Percentiles rank a stretch among this genome's conserved stretches.
Evolutionary conservation across 2,113 vertebrate genomes (phyloP).

Genomic region (Istiophorus platypterus): DNA sequence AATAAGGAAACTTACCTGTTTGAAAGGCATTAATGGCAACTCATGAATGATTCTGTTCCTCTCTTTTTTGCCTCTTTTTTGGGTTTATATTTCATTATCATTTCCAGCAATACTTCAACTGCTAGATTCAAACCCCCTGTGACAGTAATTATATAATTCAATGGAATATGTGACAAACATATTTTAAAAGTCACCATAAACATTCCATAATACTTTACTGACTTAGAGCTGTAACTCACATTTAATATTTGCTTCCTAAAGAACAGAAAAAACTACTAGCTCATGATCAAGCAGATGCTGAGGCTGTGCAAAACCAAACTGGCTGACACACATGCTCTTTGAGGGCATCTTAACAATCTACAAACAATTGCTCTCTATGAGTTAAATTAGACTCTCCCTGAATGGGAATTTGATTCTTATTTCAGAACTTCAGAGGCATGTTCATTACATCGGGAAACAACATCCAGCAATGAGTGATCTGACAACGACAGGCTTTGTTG

Average conservation of each 20-base stretch:
- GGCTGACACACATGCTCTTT: conserved; percentile 42
- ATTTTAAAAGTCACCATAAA: background rate
- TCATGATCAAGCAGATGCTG: too few relatives aligned
- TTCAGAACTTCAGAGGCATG: conserved; percentile 78
- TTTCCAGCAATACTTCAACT: background rate
- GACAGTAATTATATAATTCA: conserved; percentile 3
- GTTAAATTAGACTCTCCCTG: conserved; percentile 77
- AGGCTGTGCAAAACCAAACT: conserved; percentile 2
- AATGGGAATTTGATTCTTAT: conserved; percentile 77
- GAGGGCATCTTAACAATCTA: conserved; percentile 52
- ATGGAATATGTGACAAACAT: background rate
- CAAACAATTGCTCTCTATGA: conserved; percentile 45
- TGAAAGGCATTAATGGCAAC: background rate
- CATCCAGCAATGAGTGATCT: conserved; percentile 77
- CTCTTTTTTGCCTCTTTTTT: background rate
- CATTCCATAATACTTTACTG: background rate
- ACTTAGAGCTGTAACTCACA: background rate
- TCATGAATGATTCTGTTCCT: background rate
- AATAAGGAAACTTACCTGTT: background rate
- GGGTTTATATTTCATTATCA: conserved; percentile 4
- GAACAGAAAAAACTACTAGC: background rate
- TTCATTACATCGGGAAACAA: conserved; percentile 79
- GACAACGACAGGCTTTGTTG: conserved; percentile 84
- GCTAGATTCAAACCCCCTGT: background rate
- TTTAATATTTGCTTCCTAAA: conserved; percentile 6